A percentile compares a stretch with the other conserved stretches of the same genome.
Evolutionary conservation across 2,113 vertebrate genomes (phyloP).

Genomic region (Paradoxurus hermaphroditus): DNA sequence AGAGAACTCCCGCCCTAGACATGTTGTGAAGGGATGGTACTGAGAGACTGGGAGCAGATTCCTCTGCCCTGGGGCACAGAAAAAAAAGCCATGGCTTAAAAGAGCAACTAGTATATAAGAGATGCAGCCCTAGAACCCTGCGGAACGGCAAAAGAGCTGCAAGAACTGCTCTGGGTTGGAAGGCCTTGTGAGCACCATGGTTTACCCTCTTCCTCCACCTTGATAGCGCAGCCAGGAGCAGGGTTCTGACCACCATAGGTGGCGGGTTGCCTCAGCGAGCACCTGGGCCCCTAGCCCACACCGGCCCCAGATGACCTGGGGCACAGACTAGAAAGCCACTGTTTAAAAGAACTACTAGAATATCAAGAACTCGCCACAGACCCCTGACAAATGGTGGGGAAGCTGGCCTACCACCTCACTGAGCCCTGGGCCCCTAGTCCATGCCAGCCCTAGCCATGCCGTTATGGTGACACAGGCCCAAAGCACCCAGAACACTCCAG

Average conservation of each 20-base stretch:
- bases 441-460: background rate
- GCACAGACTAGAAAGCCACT: background rate
- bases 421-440: background rate
- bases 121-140: background rate
- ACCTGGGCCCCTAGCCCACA: background rate
- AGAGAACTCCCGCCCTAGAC: background rate
- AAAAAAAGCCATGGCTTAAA: background rate
- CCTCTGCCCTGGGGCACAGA: background rate
- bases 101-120: background rate
- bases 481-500: background rate
- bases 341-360: background rate
- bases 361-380: background rate
- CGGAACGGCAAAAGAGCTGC: background rate
- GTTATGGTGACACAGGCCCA: background rate
- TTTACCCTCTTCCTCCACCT: background rate
- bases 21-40: background rate
- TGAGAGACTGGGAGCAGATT: background rate
- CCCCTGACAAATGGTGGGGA: background rate
- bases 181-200: background rate
- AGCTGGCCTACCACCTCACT: background rate
- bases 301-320: background rate
- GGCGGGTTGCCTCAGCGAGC: background rate
- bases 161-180: background rate
- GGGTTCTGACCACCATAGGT: background rate
- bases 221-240: background rate